These are phyloP conservation scores for Aphaenogaster rudis DNA, from an alignment of 1,140 invertebrate genomes.

Conservation along the genomic window DNA sequence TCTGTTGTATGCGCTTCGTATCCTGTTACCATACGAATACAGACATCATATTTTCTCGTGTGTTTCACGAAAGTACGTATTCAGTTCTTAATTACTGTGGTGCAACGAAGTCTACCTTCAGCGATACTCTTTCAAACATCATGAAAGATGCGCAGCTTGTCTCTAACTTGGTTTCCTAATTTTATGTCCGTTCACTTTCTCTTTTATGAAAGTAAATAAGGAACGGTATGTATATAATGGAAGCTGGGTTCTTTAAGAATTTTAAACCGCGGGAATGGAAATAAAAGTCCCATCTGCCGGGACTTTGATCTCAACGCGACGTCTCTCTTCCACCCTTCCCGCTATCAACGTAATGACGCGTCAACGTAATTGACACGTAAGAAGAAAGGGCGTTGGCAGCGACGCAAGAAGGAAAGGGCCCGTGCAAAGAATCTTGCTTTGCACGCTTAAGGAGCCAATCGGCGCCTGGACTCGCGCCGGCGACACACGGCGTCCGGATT, in stretches of 20 bases:
- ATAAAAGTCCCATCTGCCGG: not conserved
- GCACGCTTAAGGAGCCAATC: slow-evolving; percentile 73
- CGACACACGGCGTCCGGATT: slow-evolving; percentile 77
- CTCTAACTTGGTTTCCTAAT: slow-evolving; percentile 10
- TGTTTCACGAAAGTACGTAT: slow-evolving; percentile 18
- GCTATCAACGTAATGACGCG: not conserved
- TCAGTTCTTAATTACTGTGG: slow-evolving; percentile 35
- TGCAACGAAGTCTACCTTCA: not conserved
- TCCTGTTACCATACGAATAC: slow-evolving; percentile 43
- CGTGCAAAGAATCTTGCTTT: slow-evolving; percentile 12
- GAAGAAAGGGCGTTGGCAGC: slow-evolving; percentile 5
- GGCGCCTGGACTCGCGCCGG: slow-evolving; percentile 65
- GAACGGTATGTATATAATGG: not conserved
- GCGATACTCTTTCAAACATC: not conserved
- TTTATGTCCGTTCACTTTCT: slow-evolving; percentile 19
- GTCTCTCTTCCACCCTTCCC: not conserved
- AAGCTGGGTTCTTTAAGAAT: not conserved
- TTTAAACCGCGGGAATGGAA: not conserved
- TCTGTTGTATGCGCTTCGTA: slow-evolving; percentile 37
- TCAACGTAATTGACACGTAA: slow-evolving; percentile 58
- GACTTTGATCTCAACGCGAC: not conserved
- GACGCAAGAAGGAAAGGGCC: not conserved
- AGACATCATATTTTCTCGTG: slow-evolving; percentile 47
- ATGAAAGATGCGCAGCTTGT: not conserved
- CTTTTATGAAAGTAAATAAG: slow-evolving; percentile 5